These are phyloP conservation scores for Argyresthia goedartella DNA, from an alignment of 2,888 invertebrate genomes.

Conservation along the genomic window DNA sequence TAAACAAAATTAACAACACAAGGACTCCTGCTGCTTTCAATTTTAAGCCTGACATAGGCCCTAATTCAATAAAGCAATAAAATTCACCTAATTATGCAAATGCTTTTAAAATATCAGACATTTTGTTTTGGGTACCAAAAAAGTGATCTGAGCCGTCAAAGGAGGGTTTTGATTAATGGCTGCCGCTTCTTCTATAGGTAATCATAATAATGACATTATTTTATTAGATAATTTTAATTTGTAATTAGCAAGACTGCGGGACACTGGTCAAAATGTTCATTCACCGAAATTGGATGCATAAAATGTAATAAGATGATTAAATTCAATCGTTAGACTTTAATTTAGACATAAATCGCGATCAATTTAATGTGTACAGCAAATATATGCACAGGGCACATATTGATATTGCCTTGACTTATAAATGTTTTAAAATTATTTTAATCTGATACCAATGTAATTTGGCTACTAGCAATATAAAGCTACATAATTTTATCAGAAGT, in stretches of 20 bases:
- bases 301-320: not conserved
- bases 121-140: constrained; percentile 50
- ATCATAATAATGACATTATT: constrained; percentile 45
- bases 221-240: constrained; percentile 36
- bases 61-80: constrained; percentile 72
- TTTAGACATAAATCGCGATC: no score
- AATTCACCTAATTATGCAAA: constrained; percentile 72
- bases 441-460: no score
- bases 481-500: no score
- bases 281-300: constrained; percentile 15
- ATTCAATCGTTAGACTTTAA: not conserved
- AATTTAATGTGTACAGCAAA: no score
- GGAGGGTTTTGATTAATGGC: constrained; percentile 51
- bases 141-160: constrained; percentile 53
- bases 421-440: no score
- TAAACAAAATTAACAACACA: constrained; percentile 72
- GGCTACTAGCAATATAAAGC: no score
- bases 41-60: constrained; percentile 67
- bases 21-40: constrained; percentile 65
- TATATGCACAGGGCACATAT: no score
- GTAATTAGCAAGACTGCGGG: constrained; percentile 35
- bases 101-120: constrained; percentile 58
- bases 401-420: no score
- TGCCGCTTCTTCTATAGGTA: constrained; percentile 20
- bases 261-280: constrained; percentile 21